Evolutionary conservation across 2,797 vertebrate genomes (phyloP).

Genomic region (Harpagifer antarcticus): DNA sequence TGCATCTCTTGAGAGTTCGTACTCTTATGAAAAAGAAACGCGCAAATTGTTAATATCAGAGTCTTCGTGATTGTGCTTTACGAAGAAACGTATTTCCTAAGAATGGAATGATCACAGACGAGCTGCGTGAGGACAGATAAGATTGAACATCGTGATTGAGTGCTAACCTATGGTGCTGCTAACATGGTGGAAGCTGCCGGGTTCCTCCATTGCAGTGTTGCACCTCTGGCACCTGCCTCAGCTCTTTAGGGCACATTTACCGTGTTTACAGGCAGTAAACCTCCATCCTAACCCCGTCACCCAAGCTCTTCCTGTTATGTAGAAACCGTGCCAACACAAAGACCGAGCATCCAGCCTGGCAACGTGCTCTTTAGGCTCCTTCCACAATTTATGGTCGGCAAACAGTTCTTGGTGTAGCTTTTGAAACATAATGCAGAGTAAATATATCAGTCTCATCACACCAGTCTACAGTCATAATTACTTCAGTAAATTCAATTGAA

Average conservation of each 20-base stretch:
- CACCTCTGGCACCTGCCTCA: constrained; percentile 44
- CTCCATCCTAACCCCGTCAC: constrained; percentile 28
- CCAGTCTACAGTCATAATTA: neutral
- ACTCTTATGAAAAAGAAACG: no score
- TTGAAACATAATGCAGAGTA: constrained; percentile 22
- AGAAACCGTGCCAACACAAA: constrained; percentile 65
- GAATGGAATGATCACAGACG: neutral
- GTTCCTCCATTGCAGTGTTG: constrained; percentile 10
- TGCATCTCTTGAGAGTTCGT: no score
- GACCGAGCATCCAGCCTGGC: constrained; percentile 40
- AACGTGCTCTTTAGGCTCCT: constrained; percentile 11
- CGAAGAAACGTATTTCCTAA: no score
- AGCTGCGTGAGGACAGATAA: constrained; percentile 9
- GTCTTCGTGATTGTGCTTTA: no score
- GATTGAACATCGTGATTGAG: constrained; percentile 19
- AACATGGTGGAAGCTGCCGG: neutral
- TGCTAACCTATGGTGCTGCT: neutral
- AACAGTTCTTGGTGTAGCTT: constrained; percentile 22
- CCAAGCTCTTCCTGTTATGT: constrained; percentile 75
- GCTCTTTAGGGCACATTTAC: constrained; percentile 29
- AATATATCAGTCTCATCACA: neutral
- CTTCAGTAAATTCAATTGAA: neutral
- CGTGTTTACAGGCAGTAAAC: constrained; percentile 54
- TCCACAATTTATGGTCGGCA: constrained; percentile 18
- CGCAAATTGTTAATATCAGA: no score